Percentiles rank a stretch among this genome's conserved stretches.
Evolutionary conservation across 1,140 invertebrate species (phyloP).

Genomic region (Himalopsyche phryganea): DNA sequence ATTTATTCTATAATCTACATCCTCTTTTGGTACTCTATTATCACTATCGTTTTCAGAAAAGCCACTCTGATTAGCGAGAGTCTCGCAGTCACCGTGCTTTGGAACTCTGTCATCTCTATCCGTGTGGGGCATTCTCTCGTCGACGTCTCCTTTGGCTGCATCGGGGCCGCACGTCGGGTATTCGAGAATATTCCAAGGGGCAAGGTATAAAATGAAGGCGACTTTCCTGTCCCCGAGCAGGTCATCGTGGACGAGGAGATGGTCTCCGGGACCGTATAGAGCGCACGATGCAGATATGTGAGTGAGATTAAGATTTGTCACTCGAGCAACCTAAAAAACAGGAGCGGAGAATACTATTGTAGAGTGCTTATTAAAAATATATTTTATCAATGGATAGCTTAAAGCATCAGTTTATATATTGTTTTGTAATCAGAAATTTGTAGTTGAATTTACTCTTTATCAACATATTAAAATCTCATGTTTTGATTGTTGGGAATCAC

Average conservation of each 20-base stretch:
- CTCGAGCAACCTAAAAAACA: constrained; percentile 13
- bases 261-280: constrained; percentile 67
- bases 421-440: too few species aligned
- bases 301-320: constrained; percentile 41
- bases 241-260: constrained; percentile 71
- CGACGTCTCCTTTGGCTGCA: too few species aligned
- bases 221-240: constrained; percentile 65
- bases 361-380: background rate
- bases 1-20: background rate
- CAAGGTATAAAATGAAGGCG: constrained; percentile 68
- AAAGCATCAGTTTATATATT: background rate
- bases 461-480: too few species aligned
- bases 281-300: constrained; percentile 69
- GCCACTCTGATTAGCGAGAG: too few species aligned
- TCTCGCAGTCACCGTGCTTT: too few species aligned
- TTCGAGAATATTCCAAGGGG: constrained; percentile 44
- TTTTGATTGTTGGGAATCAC: background rate
- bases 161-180: background rate
- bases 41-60: too few species aligned
- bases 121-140: too few species aligned
- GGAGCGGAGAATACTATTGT: background rate
- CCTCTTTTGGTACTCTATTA: too few species aligned
- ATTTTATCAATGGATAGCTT: background rate
- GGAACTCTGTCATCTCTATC: too few species aligned
- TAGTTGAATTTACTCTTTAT: too few species aligned